A percentile compares a stretch with the other conserved stretches of the same genome.
Evolutionary conservation across 2,888 invertebrate genomes (phyloP).

Genomic region (Caradrina kadenii): DNA sequence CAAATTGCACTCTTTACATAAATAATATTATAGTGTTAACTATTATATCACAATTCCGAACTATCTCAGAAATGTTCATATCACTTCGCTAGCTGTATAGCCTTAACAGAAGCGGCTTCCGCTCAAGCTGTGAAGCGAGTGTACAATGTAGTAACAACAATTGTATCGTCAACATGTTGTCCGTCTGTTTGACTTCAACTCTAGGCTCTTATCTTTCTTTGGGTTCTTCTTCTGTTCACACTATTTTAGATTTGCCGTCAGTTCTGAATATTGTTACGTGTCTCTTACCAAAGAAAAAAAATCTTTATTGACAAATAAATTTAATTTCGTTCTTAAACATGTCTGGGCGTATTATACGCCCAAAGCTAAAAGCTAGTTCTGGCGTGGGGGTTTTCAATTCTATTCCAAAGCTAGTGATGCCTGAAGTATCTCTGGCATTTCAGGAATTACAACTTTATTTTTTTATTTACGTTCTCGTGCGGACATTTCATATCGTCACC

Average conservation of each 20-base stretch:
- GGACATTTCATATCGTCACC: constrained; percentile 5
- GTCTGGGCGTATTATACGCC: background rate
- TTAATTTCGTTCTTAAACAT: no score
- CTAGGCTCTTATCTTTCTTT: constrained; percentile 3
- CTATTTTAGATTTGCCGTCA: background rate
- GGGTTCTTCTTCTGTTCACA: background rate
- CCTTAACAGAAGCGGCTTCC: constrained; percentile 31
- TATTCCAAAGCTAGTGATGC: background rate
- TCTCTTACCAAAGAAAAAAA: background rate
- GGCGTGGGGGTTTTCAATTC: no score
- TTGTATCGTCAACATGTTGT: constrained; percentile 38
- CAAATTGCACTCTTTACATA: background rate
- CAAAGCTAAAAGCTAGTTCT: no score
- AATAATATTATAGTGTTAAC: background rate
- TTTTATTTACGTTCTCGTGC: background rate
- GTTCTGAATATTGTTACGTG: background rate
- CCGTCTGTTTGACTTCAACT: constrained; percentile 21
- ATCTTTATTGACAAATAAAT: no score
- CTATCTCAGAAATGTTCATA: constrained; percentile 28
- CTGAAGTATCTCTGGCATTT: background rate
- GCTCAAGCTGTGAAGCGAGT: constrained; percentile 39
- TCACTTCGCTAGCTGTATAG: constrained; percentile 27
- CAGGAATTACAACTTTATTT: constrained; percentile 1
- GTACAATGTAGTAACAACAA: constrained; percentile 39
- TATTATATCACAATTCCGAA: constrained; percentile 13